Base-by-base conservation (phyloP, 2,888 invertebrate genomes). In the Lathronympha strigana region DNA sequence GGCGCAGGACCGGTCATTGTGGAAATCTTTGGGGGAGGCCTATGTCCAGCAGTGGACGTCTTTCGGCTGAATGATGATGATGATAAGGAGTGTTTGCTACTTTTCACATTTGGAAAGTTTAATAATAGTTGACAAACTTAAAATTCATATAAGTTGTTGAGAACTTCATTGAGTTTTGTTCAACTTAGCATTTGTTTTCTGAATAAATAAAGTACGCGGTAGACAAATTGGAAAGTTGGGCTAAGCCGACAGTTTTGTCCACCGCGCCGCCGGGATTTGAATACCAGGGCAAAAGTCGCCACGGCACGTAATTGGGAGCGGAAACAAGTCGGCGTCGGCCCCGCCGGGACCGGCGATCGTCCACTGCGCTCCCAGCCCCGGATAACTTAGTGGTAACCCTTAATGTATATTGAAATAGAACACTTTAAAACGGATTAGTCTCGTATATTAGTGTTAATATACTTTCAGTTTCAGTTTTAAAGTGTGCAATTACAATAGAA, bases 251-350 rank as follows among this genome's bases (percentile, higher is more conserved):
- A 33, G 51, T 33, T 33, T 51, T 33, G 19, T 51, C 11, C 15
- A 9, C 33, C 33, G 19, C 9, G 50, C 40, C 31, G 25, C 33
- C 33, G 62, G 45, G 45, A 62, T 36, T 62, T 43, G 50, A 40
- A n/a, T 28, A 31, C 15, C 33, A 43, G 23, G 43, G 9, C n/a
- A 25, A 51, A 51, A 58, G 57, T 43, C 43, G 36, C 57, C 50
- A 64, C 45, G 13, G 17, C 43, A 43, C 33, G 17, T 58, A 58
- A 64, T 58, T 64, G 63, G 19, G 11, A 40, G 40, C 50, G 40
- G 43, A 50, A 61, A 40, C 51, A 31, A 51, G 43, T 31, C 55
- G 23, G 40, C 55, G 28, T 28, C 40, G 28, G 11, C 17, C 19
- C 61, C 50, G 50, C 38, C 19, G 38, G 40, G 57, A 50, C 15